These are phyloP conservation scores for Drosophila affinis DNA, from an alignment of 2,888 invertebrate genomes.

Conservation along the genomic window DNA sequence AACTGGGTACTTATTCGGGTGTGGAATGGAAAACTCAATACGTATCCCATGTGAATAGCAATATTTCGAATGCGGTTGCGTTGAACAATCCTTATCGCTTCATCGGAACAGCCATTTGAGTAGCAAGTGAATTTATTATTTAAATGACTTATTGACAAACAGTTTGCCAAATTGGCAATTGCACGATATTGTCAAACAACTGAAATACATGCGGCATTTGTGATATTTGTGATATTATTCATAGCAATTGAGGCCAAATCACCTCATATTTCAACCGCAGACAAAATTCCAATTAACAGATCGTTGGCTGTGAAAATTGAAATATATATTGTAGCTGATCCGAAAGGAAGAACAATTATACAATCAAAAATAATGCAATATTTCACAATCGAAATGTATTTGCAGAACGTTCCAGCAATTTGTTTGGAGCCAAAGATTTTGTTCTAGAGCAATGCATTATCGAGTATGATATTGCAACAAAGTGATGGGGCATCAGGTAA, in stretches of 20 bases:
- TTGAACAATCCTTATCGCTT: background rate
- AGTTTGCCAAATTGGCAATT: constrained; percentile 46
- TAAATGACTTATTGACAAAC: constrained; percentile 42
- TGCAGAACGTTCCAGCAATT: too few species aligned
- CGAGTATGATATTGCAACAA: constrained; percentile 23
- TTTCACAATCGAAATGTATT: background rate
- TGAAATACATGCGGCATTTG: constrained; percentile 16
- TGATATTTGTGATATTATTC: constrained; percentile 27
- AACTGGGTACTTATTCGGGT: too few species aligned
- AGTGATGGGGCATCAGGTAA: constrained; percentile 13
- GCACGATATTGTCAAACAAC: constrained; percentile 46
- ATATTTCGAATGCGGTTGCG: constrained; percentile 3
- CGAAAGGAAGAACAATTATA: background rate
- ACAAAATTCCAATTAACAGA: constrained; percentile 48
- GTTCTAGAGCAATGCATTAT: background rate
- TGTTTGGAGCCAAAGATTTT: background rate
- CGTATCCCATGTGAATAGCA: constrained; percentile 1
- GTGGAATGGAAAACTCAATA: too few species aligned
- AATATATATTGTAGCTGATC: background rate
- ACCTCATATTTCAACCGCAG: constrained; percentile 24
- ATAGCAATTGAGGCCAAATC: constrained; percentile 15
- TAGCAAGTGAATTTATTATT: constrained; percentile 11
- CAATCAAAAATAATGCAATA: background rate
- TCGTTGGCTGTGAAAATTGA: constrained; percentile 1
- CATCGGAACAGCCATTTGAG: constrained; percentile 20